These are phyloP conservation scores for Gopherus evgoodei DNA, from an alignment of 2,113 vertebrate species.

Conservation along the genomic window DNA sequence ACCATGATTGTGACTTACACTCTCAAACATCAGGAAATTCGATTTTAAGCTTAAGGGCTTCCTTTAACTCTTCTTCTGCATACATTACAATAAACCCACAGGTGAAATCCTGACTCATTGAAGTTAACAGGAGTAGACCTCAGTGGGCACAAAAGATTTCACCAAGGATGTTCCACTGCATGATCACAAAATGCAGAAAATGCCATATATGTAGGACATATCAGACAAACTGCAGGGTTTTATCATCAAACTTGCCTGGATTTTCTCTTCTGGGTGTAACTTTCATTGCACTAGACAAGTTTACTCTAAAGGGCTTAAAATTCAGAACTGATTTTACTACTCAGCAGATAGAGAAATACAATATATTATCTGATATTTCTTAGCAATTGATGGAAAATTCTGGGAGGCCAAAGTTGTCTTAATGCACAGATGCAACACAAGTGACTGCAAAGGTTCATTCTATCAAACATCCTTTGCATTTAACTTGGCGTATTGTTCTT, in stretches of 20 bases:
- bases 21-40: background rate
- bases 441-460: background rate
- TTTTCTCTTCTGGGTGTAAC: background rate
- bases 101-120: background rate
- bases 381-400: background rate
- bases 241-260: background rate
- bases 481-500: background rate
- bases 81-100: background rate
- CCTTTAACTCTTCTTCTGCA: background rate
- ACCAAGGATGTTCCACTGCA: background rate
- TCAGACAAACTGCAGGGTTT: background rate
- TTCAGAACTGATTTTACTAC: background rate
- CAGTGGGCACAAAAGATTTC: background rate
- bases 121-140: background rate
- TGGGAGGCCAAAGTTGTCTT: background rate
- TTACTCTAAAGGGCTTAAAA: background rate
- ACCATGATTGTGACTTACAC: background rate
- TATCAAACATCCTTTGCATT: background rate
- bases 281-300: background rate
- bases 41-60: background rate
- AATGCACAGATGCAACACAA: background rate
- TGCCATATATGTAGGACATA: background rate
- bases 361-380: background rate
- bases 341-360: background rate
- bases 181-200: background rate